phyloP scores from a whole-genome alignment of 2,888 invertebrate species.

The Ochlodes sylvanus region DNA sequence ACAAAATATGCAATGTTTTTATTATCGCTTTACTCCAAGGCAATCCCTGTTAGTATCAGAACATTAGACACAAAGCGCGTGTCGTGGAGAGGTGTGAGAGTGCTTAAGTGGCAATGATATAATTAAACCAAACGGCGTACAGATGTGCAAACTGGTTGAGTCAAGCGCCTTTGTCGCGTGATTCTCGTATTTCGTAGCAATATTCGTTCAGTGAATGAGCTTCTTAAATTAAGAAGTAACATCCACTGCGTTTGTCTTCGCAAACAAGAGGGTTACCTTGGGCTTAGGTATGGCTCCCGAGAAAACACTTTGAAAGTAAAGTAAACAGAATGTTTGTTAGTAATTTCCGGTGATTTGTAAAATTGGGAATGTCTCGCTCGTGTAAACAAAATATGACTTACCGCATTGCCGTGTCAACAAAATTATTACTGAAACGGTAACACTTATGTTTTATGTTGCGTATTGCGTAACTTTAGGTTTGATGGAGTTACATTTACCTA shows the following conservation, averaged over 20 bases:
- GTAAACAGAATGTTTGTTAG: slow-evolving; percentile 18
- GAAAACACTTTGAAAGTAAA: slow-evolving; percentile 7
- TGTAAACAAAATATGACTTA: slow-evolving; percentile 21
- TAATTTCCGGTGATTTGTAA: slow-evolving; percentile 31
- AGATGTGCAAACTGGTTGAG: slow-evolving; percentile 77
- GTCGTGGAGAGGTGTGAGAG: slow-evolving; percentile 44
- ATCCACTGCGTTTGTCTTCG: slow-evolving; percentile 47
- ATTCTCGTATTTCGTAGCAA: slow-evolving; percentile 74
- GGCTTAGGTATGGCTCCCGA: not conserved
- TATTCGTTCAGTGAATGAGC: slow-evolving; percentile 68
- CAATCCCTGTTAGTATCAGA: slow-evolving; percentile 9
- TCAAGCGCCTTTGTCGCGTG: slow-evolving; percentile 73
- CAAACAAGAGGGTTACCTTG: slow-evolving; percentile 45
- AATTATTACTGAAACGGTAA: slow-evolving; percentile 15
- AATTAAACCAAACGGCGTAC: slow-evolving; percentile 76
- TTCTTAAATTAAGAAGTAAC: slow-evolving; percentile 72
- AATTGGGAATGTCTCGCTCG: slow-evolving; percentile 27
- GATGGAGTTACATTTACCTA: slow-evolving; percentile 15
- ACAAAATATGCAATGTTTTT: no score
- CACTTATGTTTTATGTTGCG: slow-evolving; percentile 17
- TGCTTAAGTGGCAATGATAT: slow-evolving; percentile 73
- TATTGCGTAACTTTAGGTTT: slow-evolving; percentile 24
- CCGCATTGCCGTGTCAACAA: slow-evolving; percentile 29
- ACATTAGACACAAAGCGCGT: slow-evolving; percentile 27
- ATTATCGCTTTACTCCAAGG: not conserved